A percentile compares a stretch with the other conserved stretches of the same genome.
These are phyloP conservation scores for Microdon myrmicae DNA, from an alignment of 2,888 invertebrate genomes.

Conservation along the genomic window DNA sequence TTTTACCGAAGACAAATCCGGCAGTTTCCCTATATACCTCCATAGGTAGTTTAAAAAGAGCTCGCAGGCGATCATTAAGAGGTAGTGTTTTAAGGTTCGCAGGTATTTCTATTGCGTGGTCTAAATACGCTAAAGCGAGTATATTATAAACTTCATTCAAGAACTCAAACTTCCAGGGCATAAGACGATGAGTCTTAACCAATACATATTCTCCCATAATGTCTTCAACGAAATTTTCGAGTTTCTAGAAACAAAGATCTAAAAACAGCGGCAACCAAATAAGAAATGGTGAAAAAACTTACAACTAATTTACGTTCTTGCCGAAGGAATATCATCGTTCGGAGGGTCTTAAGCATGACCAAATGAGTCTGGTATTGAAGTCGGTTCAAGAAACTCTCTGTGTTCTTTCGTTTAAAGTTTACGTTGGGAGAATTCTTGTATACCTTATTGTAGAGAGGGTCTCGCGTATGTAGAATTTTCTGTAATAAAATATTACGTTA, in stretches of 20 bases:
- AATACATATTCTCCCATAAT: conserved; percentile 55
- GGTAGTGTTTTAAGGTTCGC: neutral
- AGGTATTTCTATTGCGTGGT: conserved; percentile 20
- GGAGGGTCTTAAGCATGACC: conserved; percentile 58
- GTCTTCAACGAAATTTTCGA: conserved; percentile 53
- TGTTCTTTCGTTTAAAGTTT: conserved; percentile 53
- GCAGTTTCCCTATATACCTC: neutral
- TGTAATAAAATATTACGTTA: no score
- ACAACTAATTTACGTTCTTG: conserved; percentile 53
- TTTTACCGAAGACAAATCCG: conserved; percentile 2
- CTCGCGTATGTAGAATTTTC: conserved; percentile 63
- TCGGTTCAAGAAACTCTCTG: conserved; percentile 56
- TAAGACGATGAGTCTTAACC: conserved; percentile 54
- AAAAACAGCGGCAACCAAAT: no score
- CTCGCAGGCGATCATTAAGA: neutral
- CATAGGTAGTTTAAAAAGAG: neutral
- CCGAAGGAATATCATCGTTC: conserved; percentile 55
- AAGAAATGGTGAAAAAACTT: conserved; percentile 5
- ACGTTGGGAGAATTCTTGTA: conserved; percentile 56
- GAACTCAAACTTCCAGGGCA: conserved; percentile 58
- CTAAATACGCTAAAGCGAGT: conserved; percentile 54
- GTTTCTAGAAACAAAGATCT: conserved; percentile 45
- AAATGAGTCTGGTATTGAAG: conserved; percentile 62
- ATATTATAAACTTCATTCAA: conserved; percentile 58
- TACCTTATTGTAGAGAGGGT: conserved; percentile 60